Percentiles rank a stretch among this genome's conserved stretches.
These are phyloP conservation scores for Drosophila melanogaster DNA, from an alignment of 1,140 invertebrate species.

Conservation along the genomic window DNA sequence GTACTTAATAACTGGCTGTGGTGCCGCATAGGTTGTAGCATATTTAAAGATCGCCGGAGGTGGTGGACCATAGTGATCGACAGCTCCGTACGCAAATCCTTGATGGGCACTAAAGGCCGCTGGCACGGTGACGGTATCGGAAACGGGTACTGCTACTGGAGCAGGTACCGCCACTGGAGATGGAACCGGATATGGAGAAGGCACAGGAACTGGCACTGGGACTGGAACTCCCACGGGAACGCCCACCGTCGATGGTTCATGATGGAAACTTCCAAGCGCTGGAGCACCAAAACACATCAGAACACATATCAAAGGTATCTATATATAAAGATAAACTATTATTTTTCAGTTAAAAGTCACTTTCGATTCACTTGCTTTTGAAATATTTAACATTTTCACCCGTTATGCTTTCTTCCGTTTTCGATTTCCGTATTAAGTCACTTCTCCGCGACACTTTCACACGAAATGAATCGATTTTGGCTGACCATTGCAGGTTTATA, in stretches of 20 bases:
- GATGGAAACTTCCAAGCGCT: conserved; percentile 37
- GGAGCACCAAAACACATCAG: conserved; percentile 12
- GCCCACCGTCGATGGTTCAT: conserved; percentile 18
- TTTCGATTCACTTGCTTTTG: conserved; percentile 23
- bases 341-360: background rate
- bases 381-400: conserved; percentile 49
- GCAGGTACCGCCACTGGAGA: conserved; percentile 38
- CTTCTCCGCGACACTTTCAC: conserved; percentile 65
- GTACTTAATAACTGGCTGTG: conserved; percentile 57
- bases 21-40: conserved; percentile 37
- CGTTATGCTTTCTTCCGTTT: conserved; percentile 28
- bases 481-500: conserved; percentile 60
- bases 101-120: conserved; percentile 15
- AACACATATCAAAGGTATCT: conserved; percentile 16
- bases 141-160: conserved; percentile 51
- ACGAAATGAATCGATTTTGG: conserved; percentile 66
- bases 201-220: conserved; percentile 35
- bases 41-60: conserved; percentile 37
- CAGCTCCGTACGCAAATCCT: conserved; percentile 1
- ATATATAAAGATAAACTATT: background rate
- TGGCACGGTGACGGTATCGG: conserved; percentile 50
- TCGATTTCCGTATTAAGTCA: conserved; percentile 42
- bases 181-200: conserved; percentile 26
- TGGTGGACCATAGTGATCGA: conserved; percentile 12
- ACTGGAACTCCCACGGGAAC: conserved; percentile 34